These are phyloP conservation scores for Mustela erminea DNA, from an alignment of 2,797 vertebrate species.

Conservation along the genomic window DNA sequence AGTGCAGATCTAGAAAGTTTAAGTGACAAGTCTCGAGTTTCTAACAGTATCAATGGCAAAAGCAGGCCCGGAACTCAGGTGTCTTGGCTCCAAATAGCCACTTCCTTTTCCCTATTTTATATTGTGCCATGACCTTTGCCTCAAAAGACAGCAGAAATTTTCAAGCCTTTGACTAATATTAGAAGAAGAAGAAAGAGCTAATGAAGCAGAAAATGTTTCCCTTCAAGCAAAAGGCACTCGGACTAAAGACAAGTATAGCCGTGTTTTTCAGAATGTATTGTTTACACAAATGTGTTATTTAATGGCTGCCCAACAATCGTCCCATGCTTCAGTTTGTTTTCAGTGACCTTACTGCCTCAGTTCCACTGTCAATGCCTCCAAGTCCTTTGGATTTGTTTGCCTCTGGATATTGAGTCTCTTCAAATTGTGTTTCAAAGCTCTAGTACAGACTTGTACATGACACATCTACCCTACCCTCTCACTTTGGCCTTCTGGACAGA, in stretches of 20 bases:
- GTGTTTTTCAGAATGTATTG: neutral
- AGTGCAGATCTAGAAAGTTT: neutral
- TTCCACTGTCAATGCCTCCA: neutral
- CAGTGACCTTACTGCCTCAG: neutral
- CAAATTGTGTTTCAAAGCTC: neutral
- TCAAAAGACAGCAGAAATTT: neutral
- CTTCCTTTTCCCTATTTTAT: neutral
- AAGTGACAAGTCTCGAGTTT: neutral
- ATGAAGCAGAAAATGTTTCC: neutral
- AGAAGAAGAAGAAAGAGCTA: neutral
- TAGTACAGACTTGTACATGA: too few relatives aligned
- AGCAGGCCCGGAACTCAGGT: neutral
- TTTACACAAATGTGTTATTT: neutral
- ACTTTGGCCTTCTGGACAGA: neutral
- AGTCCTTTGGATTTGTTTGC: neutral
- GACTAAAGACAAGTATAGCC: neutral
- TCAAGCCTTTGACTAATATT: constrained; percentile 5
- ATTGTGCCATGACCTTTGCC: neutral
- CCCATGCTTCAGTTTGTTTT: neutral
- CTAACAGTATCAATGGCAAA: neutral
- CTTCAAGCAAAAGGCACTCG: neutral
- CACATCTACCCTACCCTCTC: neutral
- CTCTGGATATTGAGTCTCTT: neutral
- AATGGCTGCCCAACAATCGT: neutral
- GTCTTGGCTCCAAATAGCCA: neutral